phyloP scores from a whole-genome alignment of 2,888 invertebrate genomes.

The Eretmocerus hayati region DNA sequence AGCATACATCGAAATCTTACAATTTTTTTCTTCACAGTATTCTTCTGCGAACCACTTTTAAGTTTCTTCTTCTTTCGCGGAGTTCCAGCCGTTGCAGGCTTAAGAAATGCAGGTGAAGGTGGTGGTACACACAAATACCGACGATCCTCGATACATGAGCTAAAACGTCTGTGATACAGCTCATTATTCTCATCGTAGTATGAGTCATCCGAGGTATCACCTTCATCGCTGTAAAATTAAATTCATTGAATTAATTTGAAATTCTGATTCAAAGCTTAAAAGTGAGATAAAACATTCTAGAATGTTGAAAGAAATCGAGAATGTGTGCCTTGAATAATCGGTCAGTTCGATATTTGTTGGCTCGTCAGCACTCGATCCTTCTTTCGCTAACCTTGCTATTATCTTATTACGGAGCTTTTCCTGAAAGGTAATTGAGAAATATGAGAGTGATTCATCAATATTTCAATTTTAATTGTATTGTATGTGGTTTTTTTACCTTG shows the following conservation, averaged over 20 bases:
- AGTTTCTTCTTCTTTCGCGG: slow-evolving; percentile 10
- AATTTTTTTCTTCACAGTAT: slow-evolving; percentile 7
- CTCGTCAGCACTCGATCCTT: slow-evolving; percentile 83
- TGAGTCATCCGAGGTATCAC: slow-evolving; percentile 67
- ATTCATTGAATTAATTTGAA: not conserved
- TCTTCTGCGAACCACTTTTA: slow-evolving; percentile 5
- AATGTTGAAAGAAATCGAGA: not conserved
- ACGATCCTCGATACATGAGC: slow-evolving; percentile 28
- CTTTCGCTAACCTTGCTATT: slow-evolving; percentile 67
- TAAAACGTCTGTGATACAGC: slow-evolving; percentile 12
- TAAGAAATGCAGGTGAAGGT: slow-evolving; percentile 60
- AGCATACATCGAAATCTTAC: not conserved
- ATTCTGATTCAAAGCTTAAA: not conserved
- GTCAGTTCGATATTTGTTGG: slow-evolving; percentile 79
- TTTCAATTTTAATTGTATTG: not conserved
- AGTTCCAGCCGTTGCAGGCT: slow-evolving; percentile 12
- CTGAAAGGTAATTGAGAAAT: slow-evolving; percentile 44
- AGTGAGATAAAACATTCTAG: not conserved
- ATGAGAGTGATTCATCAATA: too few relatives aligned
- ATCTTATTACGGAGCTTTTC: slow-evolving; percentile 75
- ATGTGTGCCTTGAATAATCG: slow-evolving; percentile 70
- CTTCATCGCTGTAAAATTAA: slow-evolving; percentile 60
- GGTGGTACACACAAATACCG: slow-evolving; percentile 58
- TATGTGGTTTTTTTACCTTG: slow-evolving; percentile 53
- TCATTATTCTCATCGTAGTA: slow-evolving; percentile 49